Percentiles rank a stretch among this genome's conserved stretches.
Conservation (phyloP, 1,140 invertebrate genomes). For the Trialeurodes vaporariorum region DNA sequence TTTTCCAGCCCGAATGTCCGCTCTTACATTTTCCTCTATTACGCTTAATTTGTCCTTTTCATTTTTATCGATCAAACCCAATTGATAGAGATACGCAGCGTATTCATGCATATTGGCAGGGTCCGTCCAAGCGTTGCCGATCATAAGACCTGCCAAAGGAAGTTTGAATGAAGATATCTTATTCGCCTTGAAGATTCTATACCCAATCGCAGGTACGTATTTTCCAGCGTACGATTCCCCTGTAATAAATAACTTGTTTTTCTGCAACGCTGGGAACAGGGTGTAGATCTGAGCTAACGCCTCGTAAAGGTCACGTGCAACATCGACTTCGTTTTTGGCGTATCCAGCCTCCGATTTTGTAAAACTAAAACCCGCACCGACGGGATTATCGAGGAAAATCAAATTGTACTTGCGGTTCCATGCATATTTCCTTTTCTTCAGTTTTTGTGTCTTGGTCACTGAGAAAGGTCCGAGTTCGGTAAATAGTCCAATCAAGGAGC, state of each 20-base stretch:
- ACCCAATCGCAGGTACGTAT: constrained; percentile 66
- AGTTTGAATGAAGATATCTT: constrained; percentile 43
- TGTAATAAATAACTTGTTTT: constrained; percentile 60
- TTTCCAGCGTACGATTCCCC: constrained; percentile 82
- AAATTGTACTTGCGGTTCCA: constrained; percentile 64
- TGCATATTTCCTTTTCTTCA: constrained; percentile 33
- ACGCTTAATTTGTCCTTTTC: neutral
- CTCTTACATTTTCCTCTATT: neutral
- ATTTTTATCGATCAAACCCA: constrained; percentile 41
- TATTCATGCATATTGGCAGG: constrained; percentile 65
- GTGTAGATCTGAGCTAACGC: constrained; percentile 50
- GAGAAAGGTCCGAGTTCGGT: constrained; percentile 45
- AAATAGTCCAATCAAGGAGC: constrained; percentile 59
- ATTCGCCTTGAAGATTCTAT: constrained; percentile 60
- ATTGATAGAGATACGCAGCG: constrained; percentile 66
- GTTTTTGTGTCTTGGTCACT: constrained; percentile 27
- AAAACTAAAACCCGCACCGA: constrained; percentile 68
- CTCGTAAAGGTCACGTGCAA: constrained; percentile 14
- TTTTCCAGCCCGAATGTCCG: neutral
- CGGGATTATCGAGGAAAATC: constrained; percentile 80
- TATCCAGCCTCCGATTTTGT: constrained; percentile 51
- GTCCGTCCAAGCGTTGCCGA: constrained; percentile 76
- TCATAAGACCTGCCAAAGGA: constrained; percentile 55
- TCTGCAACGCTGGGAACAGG: constrained; percentile 51
- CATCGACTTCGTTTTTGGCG: constrained; percentile 49